Evolutionary conservation across 2,113 vertebrate species (phyloP), one percentile per base, ranked within the genome.

Genomic region (Nycticebus coucang): DNA sequence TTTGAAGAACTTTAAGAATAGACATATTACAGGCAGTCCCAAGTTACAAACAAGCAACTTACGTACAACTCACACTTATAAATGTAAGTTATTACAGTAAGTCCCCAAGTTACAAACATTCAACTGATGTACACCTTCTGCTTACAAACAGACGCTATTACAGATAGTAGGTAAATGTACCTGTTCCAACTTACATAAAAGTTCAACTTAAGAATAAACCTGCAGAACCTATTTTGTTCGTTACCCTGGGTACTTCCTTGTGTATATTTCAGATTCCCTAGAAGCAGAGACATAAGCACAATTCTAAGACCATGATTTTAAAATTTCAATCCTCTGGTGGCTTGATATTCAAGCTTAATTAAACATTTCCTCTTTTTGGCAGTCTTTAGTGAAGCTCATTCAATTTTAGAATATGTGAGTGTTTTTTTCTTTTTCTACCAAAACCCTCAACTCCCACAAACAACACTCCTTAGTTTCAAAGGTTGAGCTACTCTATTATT

Each of bases 1-100:
- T 53, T 93, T 91, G 96, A 96, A 62, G 17, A 82, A 57, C 7
- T 88, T 68, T 79, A 59, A 88, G 72, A 91, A 71, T n/a, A 71
- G 18, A 28, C 21, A 45, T 59, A 22, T 19, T 60, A 30, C 45
- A 50, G 45, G 45, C 45, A 50, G 45, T 50, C 8, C 45, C 45
- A 50, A 50, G 45, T 50, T 50, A 50, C 45, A 50, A 50, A 50
- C 45, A 50, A 9, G 8, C 45, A 50, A 50, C 45, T 50, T 50
- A 50, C 45, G 9, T 50, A 50, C 45, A 50, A 50, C 45, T 50
- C 45, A 50, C 10, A 10, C 45, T 50, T 50, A 50, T 50, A 8
- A 50, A 50, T 50, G 45, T 7, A 50, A 50, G 45, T 45, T 5
- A 45, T 45, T 5, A 45, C 45, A 45, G 45, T 10, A 50, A 50